Conservation (phyloP, 2,113 vertebrate genomes). For the Clinocottus analis region DNA sequence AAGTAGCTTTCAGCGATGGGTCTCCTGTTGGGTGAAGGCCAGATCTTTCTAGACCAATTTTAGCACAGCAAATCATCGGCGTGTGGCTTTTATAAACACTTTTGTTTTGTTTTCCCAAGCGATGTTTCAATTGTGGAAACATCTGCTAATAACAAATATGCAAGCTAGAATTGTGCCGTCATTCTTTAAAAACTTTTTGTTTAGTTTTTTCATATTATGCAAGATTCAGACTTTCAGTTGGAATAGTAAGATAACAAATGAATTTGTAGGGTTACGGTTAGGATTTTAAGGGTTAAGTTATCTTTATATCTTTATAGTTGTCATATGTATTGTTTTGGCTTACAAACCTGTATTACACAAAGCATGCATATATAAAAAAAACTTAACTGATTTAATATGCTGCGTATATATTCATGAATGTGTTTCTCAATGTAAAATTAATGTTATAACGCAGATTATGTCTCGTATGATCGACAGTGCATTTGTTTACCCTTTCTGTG, state of each 20-base stretch:
- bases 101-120: slow-evolving; percentile 39
- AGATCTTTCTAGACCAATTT: slow-evolving; percentile 28
- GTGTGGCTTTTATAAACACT: slow-evolving; percentile 52
- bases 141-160: slow-evolving; percentile 1
- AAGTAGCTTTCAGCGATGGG: slow-evolving; percentile 40
- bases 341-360: neutral
- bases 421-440: neutral
- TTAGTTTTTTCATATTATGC: neutral
- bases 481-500: slow-evolving; percentile 2
- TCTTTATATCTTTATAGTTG: neutral
- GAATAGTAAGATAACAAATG: too few relatives aligned
- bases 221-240: neutral
- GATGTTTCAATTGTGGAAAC: neutral
- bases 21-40: neutral
- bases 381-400: neutral
- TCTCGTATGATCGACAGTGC: neutral
- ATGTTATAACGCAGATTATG: too few relatives aligned
- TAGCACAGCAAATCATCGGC: slow-evolving; percentile 37
- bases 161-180: neutral
- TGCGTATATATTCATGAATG: neutral
- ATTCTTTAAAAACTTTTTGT: neutral
- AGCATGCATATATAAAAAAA: neutral
- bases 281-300: too few relatives aligned
- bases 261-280: too few relatives aligned
- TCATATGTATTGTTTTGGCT: neutral